phyloP scores from a whole-genome alignment of 2,113 vertebrate species.

The Ceyx cyanopectus region DNA sequence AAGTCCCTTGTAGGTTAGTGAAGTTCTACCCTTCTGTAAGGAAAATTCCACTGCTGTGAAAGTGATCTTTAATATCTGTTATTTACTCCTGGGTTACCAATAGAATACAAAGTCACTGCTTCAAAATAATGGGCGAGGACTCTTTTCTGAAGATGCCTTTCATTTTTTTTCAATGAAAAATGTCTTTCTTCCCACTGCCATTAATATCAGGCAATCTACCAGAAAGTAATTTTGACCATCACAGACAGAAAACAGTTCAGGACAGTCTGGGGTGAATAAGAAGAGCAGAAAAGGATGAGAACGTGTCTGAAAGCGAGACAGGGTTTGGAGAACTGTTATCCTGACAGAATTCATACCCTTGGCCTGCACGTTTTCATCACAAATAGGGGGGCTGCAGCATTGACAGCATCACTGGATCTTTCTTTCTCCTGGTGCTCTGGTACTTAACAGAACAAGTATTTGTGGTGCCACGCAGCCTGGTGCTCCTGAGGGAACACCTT shows the following conservation, averaged over 20 bases:
- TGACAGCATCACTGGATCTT: not conserved
- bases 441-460: not conserved
- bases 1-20: not conserved
- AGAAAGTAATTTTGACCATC: conserved; percentile 46
- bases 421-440: not conserved
- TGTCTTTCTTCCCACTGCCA: not conserved
- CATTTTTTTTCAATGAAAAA: conserved; percentile 64
- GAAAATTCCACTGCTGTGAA: not conserved
- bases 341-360: not conserved
- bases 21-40: not conserved
- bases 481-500: not conserved
- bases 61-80: not conserved
- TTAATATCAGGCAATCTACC: conserved; percentile 34
- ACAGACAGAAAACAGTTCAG: not conserved
- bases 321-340: not conserved
- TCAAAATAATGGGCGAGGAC: conserved; percentile 17
- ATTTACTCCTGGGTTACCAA: conserved; percentile 26
- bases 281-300: not conserved
- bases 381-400: not conserved
- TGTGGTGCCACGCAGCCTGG: not conserved
- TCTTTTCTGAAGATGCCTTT: conserved; percentile 44
- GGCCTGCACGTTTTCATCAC: not conserved
- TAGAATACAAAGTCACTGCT: conserved; percentile 30
- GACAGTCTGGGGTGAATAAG: not conserved
- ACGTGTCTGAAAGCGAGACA: not conserved